phyloP scores from a whole-genome alignment of 1,140 invertebrate genomes.

The Lepidurus arcticus region DNA sequence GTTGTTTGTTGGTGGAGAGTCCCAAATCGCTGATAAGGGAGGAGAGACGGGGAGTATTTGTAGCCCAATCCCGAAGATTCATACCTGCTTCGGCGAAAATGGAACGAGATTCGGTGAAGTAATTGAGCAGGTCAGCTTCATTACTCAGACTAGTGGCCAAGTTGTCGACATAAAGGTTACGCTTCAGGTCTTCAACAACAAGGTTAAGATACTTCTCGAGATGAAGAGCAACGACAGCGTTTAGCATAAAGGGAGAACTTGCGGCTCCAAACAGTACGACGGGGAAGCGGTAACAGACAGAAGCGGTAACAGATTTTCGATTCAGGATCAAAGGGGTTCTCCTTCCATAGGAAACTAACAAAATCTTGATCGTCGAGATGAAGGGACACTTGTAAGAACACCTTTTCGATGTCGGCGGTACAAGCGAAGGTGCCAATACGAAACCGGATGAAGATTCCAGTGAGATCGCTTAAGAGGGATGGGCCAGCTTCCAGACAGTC shows the following conservation, averaged over 20 bases:
- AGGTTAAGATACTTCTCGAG: not conserved
- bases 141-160: not conserved
- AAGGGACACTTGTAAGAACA: slow-evolving; percentile 12
- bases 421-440: slow-evolving; percentile 17
- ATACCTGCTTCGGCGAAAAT: slow-evolving; percentile 27
- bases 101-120: slow-evolving; percentile 14
- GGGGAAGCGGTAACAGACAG: slow-evolving; percentile 5
- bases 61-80: slow-evolving; percentile 24
- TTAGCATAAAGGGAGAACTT: slow-evolving; percentile 28
- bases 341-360: slow-evolving; percentile 28
- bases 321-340: slow-evolving; percentile 13
- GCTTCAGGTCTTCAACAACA: slow-evolving; percentile 1
- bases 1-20: not conserved
- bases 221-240: slow-evolving; percentile 7
- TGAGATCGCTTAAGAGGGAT: not conserved
- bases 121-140: not conserved
- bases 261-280: slow-evolving; percentile 27
- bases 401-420: slow-evolving; percentile 32
- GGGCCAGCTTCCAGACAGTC: not conserved
- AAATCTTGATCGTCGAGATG: slow-evolving; percentile 26
- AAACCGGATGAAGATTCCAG: not conserved
- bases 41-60: slow-evolving; percentile 2
- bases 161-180: slow-evolving; percentile 32
- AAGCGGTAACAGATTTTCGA: slow-evolving; percentile 26
- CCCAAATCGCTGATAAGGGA: not conserved